phyloP scores from a whole-genome alignment of 2,797 vertebrate species.

The Myioborus melanocephalus region DNA sequence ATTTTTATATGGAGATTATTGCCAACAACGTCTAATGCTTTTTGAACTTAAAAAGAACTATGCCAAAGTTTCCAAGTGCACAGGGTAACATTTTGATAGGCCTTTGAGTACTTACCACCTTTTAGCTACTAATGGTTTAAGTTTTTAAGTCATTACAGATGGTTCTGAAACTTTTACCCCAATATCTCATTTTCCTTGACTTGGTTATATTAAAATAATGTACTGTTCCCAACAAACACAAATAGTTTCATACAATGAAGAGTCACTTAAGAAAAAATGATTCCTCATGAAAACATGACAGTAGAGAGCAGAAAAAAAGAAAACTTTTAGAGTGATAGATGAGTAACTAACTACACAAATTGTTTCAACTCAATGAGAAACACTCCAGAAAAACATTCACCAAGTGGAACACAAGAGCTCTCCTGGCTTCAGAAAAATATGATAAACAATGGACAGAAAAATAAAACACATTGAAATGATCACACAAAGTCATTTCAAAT shows the following conservation, averaged over 20 bases:
- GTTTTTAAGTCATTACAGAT: background rate
- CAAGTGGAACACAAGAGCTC: background rate
- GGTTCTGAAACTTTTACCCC: background rate
- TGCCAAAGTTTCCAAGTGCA: background rate
- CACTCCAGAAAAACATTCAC: background rate
- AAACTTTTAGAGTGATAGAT: background rate
- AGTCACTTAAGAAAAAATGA: background rate
- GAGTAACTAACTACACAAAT: background rate
- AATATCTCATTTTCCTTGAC: background rate
- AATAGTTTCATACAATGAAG: background rate
- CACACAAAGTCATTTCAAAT: background rate
- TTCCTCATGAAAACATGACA: background rate
- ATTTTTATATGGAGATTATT: background rate
- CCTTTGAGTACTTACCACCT: background rate
- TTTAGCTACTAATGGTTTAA: background rate
- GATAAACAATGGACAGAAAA: background rate
- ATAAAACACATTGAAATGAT: background rate
- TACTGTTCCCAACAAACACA: background rate
- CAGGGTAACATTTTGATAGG: background rate
- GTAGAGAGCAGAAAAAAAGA: background rate
- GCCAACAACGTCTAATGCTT: background rate
- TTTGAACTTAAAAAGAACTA: background rate
- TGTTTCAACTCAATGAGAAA: background rate
- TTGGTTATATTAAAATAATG: background rate
- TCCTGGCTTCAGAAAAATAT: background rate